These are phyloP conservation scores for Tethya wilhelma DNA, from an alignment of 37 sponge, comb jelly and placozoan genomes.

Conservation along the genomic window DNA sequence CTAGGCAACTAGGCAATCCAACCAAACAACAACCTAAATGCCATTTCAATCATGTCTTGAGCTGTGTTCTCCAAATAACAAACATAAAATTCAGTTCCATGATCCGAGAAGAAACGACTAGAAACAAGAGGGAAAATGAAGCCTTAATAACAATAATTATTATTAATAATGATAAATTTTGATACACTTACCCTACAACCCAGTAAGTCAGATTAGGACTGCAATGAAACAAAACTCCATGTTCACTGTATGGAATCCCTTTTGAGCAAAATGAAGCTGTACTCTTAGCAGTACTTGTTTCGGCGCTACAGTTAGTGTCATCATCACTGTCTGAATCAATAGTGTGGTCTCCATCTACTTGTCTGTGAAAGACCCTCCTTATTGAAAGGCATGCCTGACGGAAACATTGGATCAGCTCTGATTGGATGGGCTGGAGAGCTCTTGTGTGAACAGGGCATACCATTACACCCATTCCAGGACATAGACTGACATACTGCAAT, in stretches of 20 bases:
- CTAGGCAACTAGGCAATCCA: slow-evolving; percentile 13
- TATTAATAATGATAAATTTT: background rate
- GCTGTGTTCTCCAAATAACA: slow-evolving; percentile 69
- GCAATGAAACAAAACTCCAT: slow-evolving; percentile 57
- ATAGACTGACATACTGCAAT: slow-evolving; percentile 52
- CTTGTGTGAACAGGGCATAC: slow-evolving; percentile 50
- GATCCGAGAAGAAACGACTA: slow-evolving; percentile 47
- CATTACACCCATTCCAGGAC: slow-evolving; percentile 46
- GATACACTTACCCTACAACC: slow-evolving; percentile 65
- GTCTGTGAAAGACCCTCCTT: slow-evolving; percentile 15
- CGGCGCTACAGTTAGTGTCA: slow-evolving; percentile 14
- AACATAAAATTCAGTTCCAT: slow-evolving; percentile 55
- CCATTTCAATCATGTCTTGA: slow-evolving; percentile 71
- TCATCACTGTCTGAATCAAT: slow-evolving; percentile 12
- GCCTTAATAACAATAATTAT: no score
- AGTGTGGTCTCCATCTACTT: background rate
- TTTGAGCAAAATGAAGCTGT: slow-evolving; percentile 1
- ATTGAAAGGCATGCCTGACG: slow-evolving; percentile 11
- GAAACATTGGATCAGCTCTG: slow-evolving; percentile 38
- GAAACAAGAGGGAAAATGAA: background rate
- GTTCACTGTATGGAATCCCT: slow-evolving; percentile 41
- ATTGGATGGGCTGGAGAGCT: slow-evolving; percentile 14
- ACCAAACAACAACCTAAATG: slow-evolving; percentile 72
- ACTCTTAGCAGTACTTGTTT: background rate
- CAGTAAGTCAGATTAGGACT: slow-evolving; percentile 27